Conservation (phyloP, 1,140 invertebrate genomes). For the Myzus persicae region DNA sequence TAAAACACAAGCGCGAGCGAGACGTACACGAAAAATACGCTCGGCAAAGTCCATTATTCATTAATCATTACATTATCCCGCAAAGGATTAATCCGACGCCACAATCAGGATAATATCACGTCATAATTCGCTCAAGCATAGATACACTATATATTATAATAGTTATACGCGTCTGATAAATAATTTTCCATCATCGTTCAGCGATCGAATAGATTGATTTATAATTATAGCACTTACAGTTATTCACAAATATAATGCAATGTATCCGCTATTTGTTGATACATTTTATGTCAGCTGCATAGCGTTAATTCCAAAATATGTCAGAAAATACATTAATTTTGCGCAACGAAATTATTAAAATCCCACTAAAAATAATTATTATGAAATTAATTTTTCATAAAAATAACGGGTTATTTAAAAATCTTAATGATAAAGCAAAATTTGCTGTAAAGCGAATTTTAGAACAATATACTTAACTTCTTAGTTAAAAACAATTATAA, state of each 20-base stretch:
- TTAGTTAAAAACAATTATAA: background rate
- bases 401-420: background rate
- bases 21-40: background rate
- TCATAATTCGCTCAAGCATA: background rate
- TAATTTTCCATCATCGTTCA: background rate
- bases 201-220: background rate
- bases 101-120: background rate
- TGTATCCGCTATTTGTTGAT: background rate
- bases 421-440: background rate
- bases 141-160: background rate
- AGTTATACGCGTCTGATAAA: background rate
- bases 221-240: background rate
- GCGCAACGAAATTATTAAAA: background rate
- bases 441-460: background rate
- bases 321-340: background rate
- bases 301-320: background rate
- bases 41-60: slow-evolving; percentile 10
- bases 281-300: background rate
- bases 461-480: background rate
- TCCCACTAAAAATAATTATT: background rate
- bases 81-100: background rate
- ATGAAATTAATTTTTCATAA: background rate
- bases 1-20: background rate
- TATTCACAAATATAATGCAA: background rate
- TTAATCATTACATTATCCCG: background rate